Base-by-base conservation (phyloP, 2,797 vertebrate species). In the Dipus sagitta region DNA sequence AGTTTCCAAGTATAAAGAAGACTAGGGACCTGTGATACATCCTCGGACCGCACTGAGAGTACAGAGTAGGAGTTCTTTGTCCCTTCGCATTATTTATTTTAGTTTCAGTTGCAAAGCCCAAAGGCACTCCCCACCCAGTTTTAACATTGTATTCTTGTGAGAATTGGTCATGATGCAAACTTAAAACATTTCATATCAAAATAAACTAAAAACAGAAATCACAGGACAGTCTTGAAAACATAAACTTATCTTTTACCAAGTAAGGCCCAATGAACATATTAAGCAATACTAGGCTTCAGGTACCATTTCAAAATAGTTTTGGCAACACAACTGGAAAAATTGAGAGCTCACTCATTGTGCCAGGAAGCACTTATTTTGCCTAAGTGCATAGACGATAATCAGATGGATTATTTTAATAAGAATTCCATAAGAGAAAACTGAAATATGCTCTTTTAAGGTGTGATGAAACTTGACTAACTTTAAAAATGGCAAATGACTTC, bases 271-370 rank as follows among this genome's bases (percentile, higher is more conserved):
- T 76, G 89, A 83, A 88, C 52, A 34, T 72, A 86, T 62, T 96
- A 88, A 95, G 91, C 93, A 75, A 47, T 32, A 18, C 52, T 70
- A 28, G 62, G 78, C 83, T 96, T 32, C 97, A 97, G 97, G 96
- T 91, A 28, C 70, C 62, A 64, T 70, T 76, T 97, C 88, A 96
- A 95, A 97, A 97, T 94, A 97, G 80, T 83, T 96, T 93, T 98
- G 96, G 97, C 94, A 95, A 72, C 93, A 94, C 26, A 85, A 68
- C 15, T 94, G 96, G 97, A 97, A 97, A 98, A 97, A 89, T 67
- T 77, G 85, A 97, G 90, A 89, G 80, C 72, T 86, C 85, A 80
- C 38, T 60, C 68, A 96, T 42, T 84, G 86, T 72, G 85, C 92
- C 96, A 95, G 79, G 24, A 75, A 93, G n/a, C 38, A 76, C 72